Evolutionary conservation across 2,888 invertebrate species (phyloP), one percentile per base, ranked within the genome.

Genomic region (Clostera curtula): DNA sequence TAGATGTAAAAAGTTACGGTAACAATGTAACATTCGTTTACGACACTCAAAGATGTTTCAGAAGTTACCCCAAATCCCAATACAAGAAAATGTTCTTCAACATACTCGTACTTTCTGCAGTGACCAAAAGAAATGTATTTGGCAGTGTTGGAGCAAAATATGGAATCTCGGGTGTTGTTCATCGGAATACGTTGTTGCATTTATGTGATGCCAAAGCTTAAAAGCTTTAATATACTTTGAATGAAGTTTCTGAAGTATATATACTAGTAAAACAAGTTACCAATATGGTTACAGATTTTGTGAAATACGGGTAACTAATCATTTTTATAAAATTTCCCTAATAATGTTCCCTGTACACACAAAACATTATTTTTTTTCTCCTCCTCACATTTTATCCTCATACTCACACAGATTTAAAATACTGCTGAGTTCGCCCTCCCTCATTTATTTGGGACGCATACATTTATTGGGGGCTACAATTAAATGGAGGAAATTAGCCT

Each of bases 271-370:
- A 62, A n/a, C 40, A 55, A 12, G 45, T 50, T 0, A 62, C 56
- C 21, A 44, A 45, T 0, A 26, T 67, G 2, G 54, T 71, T 14
- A 59, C 62, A 0, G 71, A 71, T 36, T 74, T 71, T 31, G 69
- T 64, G n/a, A 72, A 72, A 42, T 61, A 46, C 29, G 64, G 72
- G 73, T 72, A 46, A 61, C 61, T 48, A 6, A 6, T n/a, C n/a
- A n/a, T n/a, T n/a, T n/a, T n/a, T n/a, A n/a, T n/a, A n/a, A n/a
- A n/a, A n/a, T n/a, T n/a, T 17, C 2, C 5, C 19, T 19, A 10
- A 10, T 2, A 24, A 25, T 15, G 8, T 8, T 12, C 5, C 12
- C 19, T n/a, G n/a, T n/a, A n/a, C n/a, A n/a, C n/a, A n/a, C n/a
- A n/a, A n/a, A n/a, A n/a, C n/a, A n/a, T n/a, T n/a, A n/a, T n/a